Evolutionary conservation across 2,888 invertebrate genomes (phyloP), one percentile per base, ranked within the genome.

Genomic region (Allacma fusca): DNA sequence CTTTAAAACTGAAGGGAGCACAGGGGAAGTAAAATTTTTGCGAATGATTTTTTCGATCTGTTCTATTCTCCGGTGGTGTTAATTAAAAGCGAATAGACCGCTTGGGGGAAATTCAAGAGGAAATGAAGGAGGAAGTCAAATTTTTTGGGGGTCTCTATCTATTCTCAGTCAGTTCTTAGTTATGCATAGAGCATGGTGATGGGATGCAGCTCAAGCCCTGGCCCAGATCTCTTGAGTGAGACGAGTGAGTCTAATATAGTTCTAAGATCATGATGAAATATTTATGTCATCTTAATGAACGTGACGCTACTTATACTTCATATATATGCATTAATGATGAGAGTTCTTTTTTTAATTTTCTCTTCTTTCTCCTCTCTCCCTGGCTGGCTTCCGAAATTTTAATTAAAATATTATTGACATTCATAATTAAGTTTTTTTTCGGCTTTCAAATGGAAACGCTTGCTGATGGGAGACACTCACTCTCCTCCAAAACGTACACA

Each of bases 271-370:
- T 78, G 78, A 78, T 81, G 76, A 78, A 80, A 81, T 81, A 82
- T 82, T 82, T 82, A 81, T 82, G 82, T 80, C 82, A 80, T 80
- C 80, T 82, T 82, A 82, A 82, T 82, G 82, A 82, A 82, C 80
- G 82, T 82, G 82, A 82, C 78, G 65, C 70, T 78, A 78, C 70
- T 78, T 79, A 79, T 75, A 78, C 76, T 79, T 76, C 79, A 76
- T 76, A 73, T 77, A 77, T 79, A 79, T 78, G 78, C 78, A 78
- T 80, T 80, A 78, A 80, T 80, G 80, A 80, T 80, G 80, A 72
- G 76, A 75, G 76, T 67, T 79, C 70, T 73, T 77, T 77, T 79
- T 79, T 79, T 79, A 77, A 77, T 79, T 79, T 79, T 79, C 78
- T 75, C 72, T 75, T 77, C 71, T 77, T 74, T 74, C 77, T 69